Percentiles rank a stretch among this genome's conserved stretches.
phyloP scores from a whole-genome alignment of 2,113 vertebrate species.

The Leucosticte australis region DNA sequence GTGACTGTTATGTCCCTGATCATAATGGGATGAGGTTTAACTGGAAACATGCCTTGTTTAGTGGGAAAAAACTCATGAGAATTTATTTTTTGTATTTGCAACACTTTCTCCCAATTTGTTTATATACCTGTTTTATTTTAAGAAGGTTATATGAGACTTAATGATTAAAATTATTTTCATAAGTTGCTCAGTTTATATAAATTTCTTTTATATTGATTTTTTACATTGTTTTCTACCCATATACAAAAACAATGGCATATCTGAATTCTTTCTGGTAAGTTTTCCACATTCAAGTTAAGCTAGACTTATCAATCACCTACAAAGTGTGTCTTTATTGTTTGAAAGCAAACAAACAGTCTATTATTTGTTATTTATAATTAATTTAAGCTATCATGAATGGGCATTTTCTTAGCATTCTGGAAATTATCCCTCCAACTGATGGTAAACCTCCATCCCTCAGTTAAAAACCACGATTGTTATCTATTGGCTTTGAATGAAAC shows the following conservation, averaged over 20 bases:
- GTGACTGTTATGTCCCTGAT: background rate
- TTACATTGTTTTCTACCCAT: background rate
- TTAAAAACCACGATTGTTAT: slow-evolving; percentile 40
- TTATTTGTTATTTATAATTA: background rate
- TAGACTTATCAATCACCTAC: background rate
- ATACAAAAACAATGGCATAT: background rate
- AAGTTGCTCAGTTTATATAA: background rate
- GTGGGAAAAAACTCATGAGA: background rate
- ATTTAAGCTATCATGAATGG: background rate
- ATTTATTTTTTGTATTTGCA: background rate
- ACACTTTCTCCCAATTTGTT: background rate
- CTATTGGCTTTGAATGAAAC: slow-evolving; percentile 12
- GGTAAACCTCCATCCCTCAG: background rate
- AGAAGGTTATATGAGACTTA: background rate
- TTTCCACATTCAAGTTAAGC: background rate
- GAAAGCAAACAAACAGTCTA: background rate
- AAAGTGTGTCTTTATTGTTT: background rate
- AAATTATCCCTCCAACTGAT: background rate
- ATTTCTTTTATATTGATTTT: background rate
- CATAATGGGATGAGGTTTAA: background rate
- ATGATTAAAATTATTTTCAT: background rate
- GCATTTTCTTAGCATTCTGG: background rate
- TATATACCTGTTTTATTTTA: background rate
- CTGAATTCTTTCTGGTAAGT: background rate
- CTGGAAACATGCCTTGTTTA: background rate